Conservation (phyloP, 2,888 invertebrate species). For the Alloscopus bannaensis region DNA sequence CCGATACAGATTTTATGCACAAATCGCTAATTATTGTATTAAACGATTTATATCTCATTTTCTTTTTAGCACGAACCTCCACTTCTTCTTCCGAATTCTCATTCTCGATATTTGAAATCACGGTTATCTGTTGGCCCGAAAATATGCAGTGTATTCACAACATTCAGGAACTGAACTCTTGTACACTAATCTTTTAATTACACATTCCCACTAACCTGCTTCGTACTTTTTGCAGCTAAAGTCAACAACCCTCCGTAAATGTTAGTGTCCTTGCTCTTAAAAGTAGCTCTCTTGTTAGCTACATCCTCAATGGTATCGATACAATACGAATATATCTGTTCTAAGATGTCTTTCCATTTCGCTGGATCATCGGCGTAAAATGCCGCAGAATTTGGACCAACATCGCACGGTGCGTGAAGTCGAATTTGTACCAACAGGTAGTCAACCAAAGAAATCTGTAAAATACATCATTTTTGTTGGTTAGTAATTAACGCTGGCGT, state of each 20-base stretch:
- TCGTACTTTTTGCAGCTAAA: conserved; percentile 67
- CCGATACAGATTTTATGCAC: conserved; percentile 31
- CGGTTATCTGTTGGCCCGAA: neutral
- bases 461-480: neutral
- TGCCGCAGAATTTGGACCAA: conserved; percentile 46
- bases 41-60: conserved; percentile 64
- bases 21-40: conserved; percentile 63
- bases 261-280: conserved; percentile 18
- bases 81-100: conserved; percentile 50
- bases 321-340: conserved; percentile 62
- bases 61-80: conserved; percentile 58
- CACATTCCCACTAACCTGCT: conserved; percentile 66
- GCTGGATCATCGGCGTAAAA: conserved; percentile 62
- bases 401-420: conserved; percentile 77
- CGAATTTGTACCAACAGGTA: conserved; percentile 78
- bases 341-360: conserved; percentile 67
- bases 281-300: conserved; percentile 44
- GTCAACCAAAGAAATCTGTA: conserved; percentile 73
- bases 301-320: conserved; percentile 66
- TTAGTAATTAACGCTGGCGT: neutral
- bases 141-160: neutral
- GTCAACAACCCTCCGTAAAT: conserved; percentile 55
- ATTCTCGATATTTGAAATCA: conserved; percentile 17
- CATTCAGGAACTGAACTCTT: too few species aligned
- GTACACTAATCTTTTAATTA: too few species aligned